These are phyloP conservation scores for Datnioides undecimradiatus DNA, from an alignment of 2,113 vertebrate genomes.

Conservation along the genomic window DNA sequence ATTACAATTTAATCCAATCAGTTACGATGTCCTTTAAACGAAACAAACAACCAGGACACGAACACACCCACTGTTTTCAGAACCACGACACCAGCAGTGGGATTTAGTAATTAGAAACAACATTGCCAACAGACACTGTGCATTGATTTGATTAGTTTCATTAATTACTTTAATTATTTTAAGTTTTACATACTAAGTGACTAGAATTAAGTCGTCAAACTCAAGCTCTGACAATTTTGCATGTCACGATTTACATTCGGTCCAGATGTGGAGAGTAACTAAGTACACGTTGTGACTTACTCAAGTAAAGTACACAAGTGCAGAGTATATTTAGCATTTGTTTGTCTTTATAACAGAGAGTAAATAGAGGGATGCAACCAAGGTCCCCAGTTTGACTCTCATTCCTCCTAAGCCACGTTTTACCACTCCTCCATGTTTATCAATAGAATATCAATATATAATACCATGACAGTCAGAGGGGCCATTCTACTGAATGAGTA, in stretches of 20 bases:
- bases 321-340: background rate
- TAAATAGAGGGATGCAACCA: too few relatives aligned
- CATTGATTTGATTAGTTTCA: background rate
- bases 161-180: background rate
- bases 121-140: background rate
- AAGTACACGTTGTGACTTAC: too few relatives aligned
- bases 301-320: background rate
- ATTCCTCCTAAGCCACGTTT: too few relatives aligned
- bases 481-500: background rate
- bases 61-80: background rate
- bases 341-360: background rate
- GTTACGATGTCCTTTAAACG: background rate
- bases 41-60: background rate
- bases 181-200: background rate
- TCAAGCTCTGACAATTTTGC: too few relatives aligned
- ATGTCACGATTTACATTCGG: background rate
- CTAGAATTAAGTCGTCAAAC: background rate
- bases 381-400: background rate
- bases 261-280: too few relatives aligned
- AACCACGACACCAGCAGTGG: background rate
- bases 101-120: background rate
- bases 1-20: slow-evolving; percentile 20
- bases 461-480: background rate
- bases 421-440: too few relatives aligned
- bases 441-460: background rate